phyloP scores from a whole-genome alignment of 2,888 invertebrate genomes.

The Villa cingulata region DNA sequence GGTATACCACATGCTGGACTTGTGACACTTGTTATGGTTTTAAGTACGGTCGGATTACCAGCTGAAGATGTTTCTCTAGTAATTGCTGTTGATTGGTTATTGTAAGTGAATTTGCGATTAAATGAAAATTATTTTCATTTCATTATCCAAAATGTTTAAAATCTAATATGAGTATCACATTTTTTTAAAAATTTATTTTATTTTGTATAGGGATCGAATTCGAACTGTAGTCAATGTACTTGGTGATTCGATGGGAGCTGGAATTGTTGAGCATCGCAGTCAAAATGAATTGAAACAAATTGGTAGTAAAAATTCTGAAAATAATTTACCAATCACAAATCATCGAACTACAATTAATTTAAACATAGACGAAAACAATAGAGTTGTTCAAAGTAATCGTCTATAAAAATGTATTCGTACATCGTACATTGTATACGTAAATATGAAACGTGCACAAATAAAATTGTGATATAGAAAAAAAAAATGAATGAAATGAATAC shows the following conservation, averaged over 20 bases:
- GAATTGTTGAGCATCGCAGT: constrained; percentile 53
- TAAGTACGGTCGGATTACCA: constrained; percentile 54
- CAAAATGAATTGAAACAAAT: constrained; percentile 38
- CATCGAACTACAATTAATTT: background rate
- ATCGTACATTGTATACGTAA: too few relatives aligned
- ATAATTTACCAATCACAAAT: background rate
- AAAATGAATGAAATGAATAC: too few relatives aligned
- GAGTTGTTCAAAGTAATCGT: background rate
- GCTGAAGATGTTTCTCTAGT: constrained; percentile 53
- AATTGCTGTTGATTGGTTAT: constrained; percentile 54
- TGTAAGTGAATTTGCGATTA: too few relatives aligned
- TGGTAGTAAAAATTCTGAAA: background rate
- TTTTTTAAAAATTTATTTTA: too few relatives aligned
- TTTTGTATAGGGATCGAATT: constrained; percentile 42
- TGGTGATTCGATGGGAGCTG: constrained; percentile 62
- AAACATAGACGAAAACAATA: background rate
- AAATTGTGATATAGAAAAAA: background rate
- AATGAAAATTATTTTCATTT: too few relatives aligned
- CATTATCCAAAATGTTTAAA: too few relatives aligned
- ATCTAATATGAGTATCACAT: too few relatives aligned
- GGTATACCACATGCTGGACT: constrained; percentile 66
- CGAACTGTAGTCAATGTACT: constrained; percentile 55
- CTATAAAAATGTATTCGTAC: background rate
- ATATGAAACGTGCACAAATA: background rate
- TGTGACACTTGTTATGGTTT: constrained; percentile 65